These are phyloP conservation scores for Centropus bengalensis DNA, from an alignment of 2,113 vertebrate species.

Conservation along the genomic window DNA sequence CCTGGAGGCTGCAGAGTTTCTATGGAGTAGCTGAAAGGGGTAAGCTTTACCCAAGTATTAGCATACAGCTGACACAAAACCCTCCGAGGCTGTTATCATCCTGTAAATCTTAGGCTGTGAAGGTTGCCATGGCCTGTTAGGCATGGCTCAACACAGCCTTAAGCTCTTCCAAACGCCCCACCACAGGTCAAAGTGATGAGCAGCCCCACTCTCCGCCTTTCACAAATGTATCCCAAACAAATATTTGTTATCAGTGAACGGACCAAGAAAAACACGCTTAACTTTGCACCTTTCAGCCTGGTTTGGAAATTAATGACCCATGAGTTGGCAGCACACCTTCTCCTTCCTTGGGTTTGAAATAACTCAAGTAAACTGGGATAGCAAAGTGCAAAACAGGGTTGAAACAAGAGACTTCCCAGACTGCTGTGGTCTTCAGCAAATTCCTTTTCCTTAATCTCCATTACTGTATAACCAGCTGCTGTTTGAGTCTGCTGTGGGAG, in stretches of 20 bases:
- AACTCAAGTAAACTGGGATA: not conserved
- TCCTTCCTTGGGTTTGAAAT: not conserved
- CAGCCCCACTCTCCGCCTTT: not conserved
- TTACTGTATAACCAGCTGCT: slow-evolving; percentile 35
- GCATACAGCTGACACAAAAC: not conserved
- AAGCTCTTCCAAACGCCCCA: not conserved
- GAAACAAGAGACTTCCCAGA: not conserved
- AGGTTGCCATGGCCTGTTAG: not conserved
- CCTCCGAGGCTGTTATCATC: not conserved
- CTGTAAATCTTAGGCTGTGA: not conserved
- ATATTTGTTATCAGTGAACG: not conserved
- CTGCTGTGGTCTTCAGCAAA: not conserved
- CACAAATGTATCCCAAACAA: not conserved
- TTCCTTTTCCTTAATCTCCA: slow-evolving; percentile 7
- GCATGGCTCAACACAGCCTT: not conserved
- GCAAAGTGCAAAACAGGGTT: not conserved
- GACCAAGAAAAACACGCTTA: not conserved
- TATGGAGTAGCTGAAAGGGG: not conserved
- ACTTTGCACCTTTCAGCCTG: not conserved
- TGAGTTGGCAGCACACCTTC: not conserved
- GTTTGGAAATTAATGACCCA: not conserved
- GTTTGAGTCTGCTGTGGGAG: not conserved
- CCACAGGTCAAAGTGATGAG: not conserved
- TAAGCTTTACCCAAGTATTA: not conserved
- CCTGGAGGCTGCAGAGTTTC: not conserved